Base-by-base conservation (phyloP, 2,888 invertebrate genomes). In the Aleiodes alternator region DNA sequence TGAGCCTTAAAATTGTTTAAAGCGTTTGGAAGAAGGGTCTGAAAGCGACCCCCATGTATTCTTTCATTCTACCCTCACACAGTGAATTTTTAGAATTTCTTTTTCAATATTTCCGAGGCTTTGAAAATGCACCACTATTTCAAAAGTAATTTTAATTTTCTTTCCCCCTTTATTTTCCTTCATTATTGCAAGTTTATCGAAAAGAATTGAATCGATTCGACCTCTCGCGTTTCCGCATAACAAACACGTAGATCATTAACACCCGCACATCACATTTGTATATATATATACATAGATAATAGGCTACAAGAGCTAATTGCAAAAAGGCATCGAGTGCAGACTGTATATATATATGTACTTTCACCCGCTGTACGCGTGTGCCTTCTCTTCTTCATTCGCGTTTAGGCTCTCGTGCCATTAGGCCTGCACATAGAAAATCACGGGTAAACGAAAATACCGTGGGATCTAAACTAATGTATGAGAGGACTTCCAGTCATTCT, bases 1-100 rank as follows among this genome's bases (percentile, higher is more conserved):
- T 89, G 89, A 89, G 88, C 88, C 89, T 88, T 88, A 89, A 89
- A 89, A 89, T 89, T 89, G 89, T 89, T 89, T 89, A 89, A 89
- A 89, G 86, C 87, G 87, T 78, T 86, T 84, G 87, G 85, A 87
- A 87, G 83, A 80, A 85, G 86, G 85, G 80, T 80, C 73, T 53
- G 57, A 68, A 76, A 34, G 34, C 75, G 72, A 56, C 75, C 75
- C 79, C 75, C 78, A 77, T 75, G 59, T 77, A 70, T 59, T 75
- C 12, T 48, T 55, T 53, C 72, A 71, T 61, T 55, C 61, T 51
- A 23, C 72, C 48, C 70, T 72, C 34, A 53, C n/a, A 34, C 16
- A 34, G n/a, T 29, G 59, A 38, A 59, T 59, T 59, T n/a, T 38
- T 14, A 11, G 29, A 34, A 59, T 59, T 31, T 59, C n/a, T 34